These are phyloP conservation scores for Adineta ricciae DNA, from an alignment of 2,888 invertebrate genomes.

Conservation along the genomic window DNA sequence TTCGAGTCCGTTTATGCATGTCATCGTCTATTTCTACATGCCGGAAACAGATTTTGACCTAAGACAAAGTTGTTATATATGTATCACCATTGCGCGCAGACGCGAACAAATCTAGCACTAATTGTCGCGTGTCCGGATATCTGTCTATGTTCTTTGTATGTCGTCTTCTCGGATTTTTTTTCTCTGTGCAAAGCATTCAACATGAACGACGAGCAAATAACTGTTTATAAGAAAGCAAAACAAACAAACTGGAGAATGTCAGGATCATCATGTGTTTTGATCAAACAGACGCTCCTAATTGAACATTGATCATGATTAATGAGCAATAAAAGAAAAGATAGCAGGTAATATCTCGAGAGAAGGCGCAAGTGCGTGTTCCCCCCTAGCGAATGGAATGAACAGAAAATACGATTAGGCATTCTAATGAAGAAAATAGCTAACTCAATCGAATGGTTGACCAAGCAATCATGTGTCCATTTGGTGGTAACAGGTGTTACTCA, in stretches of 20 bases:
- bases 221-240: background rate
- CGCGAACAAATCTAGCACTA: background rate
- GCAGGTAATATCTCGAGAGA: background rate
- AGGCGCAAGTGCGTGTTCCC: background rate
- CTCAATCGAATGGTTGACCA: background rate
- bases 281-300: background rate
- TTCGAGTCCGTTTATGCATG: background rate
- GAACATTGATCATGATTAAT: background rate
- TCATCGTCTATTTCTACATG: background rate
- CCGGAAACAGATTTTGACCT: background rate
- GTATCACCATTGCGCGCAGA: background rate
- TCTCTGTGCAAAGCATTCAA: background rate
- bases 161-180: background rate
- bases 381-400: background rate
- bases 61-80: background rate
- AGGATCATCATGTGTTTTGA: background rate
- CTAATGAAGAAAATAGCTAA: background rate
- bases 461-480: background rate
- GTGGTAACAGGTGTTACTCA: background rate
- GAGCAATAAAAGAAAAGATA: background rate
- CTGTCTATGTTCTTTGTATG: background rate
- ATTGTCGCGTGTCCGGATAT: background rate
- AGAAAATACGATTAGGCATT: background rate
- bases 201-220: background rate
- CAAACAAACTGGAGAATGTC: background rate